Conservation (phyloP, 37 sponge, comb jelly and placozoan genomes). For the Agelas oroides region DNA sequence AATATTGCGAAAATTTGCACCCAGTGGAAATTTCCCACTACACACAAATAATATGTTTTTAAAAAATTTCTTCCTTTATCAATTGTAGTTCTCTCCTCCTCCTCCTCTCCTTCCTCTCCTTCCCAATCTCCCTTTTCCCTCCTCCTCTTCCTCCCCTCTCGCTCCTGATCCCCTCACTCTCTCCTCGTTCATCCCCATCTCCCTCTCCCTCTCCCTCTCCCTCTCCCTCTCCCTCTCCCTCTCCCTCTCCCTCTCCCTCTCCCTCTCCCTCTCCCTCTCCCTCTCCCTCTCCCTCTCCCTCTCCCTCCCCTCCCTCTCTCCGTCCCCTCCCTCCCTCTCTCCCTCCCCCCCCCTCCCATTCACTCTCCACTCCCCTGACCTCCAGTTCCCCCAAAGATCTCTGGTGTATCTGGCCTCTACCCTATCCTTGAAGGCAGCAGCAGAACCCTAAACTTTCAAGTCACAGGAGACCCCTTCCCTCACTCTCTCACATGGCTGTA, state of each 20-base stretch:
- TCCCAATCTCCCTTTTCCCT: background rate
- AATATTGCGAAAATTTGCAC: too few relatives aligned
- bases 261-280: background rate
- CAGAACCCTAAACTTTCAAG: background rate
- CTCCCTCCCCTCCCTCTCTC: too few relatives aligned
- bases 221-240: background rate
- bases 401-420: background rate
- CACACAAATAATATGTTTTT: too few relatives aligned
- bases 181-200: background rate
- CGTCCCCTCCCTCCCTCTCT: too few relatives aligned
- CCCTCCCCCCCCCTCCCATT: too few relatives aligned
- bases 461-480: background rate
- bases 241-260: background rate
- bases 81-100: too few relatives aligned
- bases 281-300: background rate
- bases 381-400: constrained; percentile 3
- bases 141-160: background rate
- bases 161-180: background rate
- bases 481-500: constrained; percentile 2
- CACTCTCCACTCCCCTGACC: background rate
- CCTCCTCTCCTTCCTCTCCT: too few relatives aligned
- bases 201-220: background rate
- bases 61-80: too few relatives aligned
- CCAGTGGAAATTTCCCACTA: too few relatives aligned
- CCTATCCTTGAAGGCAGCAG: background rate